Evolutionary conservation across 2,888 invertebrate species (phyloP), one percentile per base, ranked within the genome.

Genomic region (Microctonus hyperodae): DNA sequence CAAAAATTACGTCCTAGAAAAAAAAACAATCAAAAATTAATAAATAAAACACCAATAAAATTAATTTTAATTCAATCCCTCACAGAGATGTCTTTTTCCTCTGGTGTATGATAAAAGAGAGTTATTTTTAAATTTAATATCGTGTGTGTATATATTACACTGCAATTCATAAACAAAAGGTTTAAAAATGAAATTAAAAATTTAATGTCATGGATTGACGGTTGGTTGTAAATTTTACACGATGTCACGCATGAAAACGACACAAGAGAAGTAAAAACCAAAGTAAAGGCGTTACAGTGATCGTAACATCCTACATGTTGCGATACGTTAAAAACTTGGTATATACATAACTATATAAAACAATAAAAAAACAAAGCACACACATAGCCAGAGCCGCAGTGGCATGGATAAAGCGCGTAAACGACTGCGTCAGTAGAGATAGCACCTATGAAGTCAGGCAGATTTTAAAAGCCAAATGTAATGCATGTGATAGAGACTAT

Each of bases 111-210:
- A n/a, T n/a, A n/a, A n/a, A n/a, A n/a, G n/a, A n/a, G n/a, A n/a
- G n/a, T n/a, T n/a, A n/a, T n/a, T n/a, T n/a, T n/a, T n/a, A n/a
- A n/a, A n/a, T n/a, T n/a, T n/a, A n/a, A n/a, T n/a, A n/a, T n/a
- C n/a, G n/a, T n/a, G n/a, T n/a, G n/a, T n/a, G n/a, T n/a, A n/a
- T n/a, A n/a, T n/a, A n/a, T n/a, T n/a, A n/a, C n/a, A 22, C 16
- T 22, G 13, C 28, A 20, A 44, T 56, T 55, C 28, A 56, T 44
- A 20, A 44, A 51, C 16, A 67, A 63, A 67, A 57, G 64, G 69
- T 71, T 68, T 73, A 69, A 71, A 74, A 70, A 70, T 55, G 53
- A 69, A 71, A 72, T 73, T 72, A 71, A 70, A 68, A 71, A 44
- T 74, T 73, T 73, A 74, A 73, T 72, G 72, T 69, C 65, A 56